phyloP scores from a whole-genome alignment of 92 coral and sea anemone genomes.

The Epizoanthus ramosus region DNA sequence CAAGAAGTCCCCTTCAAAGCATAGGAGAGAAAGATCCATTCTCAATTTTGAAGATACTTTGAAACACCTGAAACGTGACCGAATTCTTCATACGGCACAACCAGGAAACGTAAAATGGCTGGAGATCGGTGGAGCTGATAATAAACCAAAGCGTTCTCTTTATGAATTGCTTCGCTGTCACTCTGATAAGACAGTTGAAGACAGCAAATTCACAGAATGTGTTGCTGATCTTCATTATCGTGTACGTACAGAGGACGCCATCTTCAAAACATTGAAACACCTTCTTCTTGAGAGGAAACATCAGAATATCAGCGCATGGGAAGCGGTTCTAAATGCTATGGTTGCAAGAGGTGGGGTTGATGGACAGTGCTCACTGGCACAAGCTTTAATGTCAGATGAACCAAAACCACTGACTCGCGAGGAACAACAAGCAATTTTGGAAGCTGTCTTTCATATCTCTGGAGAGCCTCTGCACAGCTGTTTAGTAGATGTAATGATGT shows the following conservation, averaged over 20 bases:
- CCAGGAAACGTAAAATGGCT: slow-evolving; percentile 65
- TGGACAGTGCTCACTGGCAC: slow-evolving; percentile 73
- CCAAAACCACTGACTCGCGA: slow-evolving; percentile 73
- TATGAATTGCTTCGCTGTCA: slow-evolving; percentile 85
- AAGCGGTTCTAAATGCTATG: slow-evolving; percentile 65
- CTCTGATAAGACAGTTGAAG: slow-evolving; percentile 65
- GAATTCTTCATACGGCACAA: slow-evolving; percentile 30
- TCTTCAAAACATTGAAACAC: slow-evolving; percentile 42
- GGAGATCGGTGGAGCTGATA: slow-evolving; percentile 68
- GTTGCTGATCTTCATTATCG: slow-evolving; percentile 74
- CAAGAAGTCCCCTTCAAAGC: too few relatives aligned
- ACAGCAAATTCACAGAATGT: slow-evolving; percentile 74
- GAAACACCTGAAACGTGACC: too few relatives aligned
- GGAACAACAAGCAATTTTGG: slow-evolving; percentile 69
- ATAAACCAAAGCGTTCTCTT: slow-evolving; percentile 63
- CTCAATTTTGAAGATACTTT: too few relatives aligned
- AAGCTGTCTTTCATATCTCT: slow-evolving; percentile 76
- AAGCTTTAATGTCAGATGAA: slow-evolving; percentile 58
- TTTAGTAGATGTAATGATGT: slow-evolving; percentile 73
- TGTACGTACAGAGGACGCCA: slow-evolving; percentile 54
- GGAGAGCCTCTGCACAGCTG: slow-evolving; percentile 76
- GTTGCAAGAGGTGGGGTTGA: slow-evolving; percentile 68
- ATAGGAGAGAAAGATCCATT: too few relatives aligned
- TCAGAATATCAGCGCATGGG: slow-evolving; percentile 83
- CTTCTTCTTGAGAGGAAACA: slow-evolving; percentile 63